phyloP scores from a whole-genome alignment of 2,797 vertebrate genomes.

The Trematomus bernacchii region DNA sequence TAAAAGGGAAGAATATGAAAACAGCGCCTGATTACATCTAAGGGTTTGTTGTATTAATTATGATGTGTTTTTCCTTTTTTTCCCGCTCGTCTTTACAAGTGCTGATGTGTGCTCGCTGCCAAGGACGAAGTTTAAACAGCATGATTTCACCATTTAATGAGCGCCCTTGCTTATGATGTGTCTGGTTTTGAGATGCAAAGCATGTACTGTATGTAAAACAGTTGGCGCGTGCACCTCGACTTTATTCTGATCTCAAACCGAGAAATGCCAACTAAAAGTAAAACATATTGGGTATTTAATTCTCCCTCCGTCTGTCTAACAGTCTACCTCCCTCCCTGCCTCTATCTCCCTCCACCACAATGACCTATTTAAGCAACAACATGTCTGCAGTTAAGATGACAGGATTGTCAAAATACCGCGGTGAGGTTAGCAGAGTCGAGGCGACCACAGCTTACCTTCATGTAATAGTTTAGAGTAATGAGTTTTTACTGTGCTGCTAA shows the following conservation, averaged over 20 bases:
- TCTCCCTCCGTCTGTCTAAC: constrained; percentile 32
- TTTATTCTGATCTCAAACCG: constrained; percentile 67
- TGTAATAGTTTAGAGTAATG: constrained; percentile 69
- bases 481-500: constrained; percentile 67
- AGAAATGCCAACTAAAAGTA: constrained; percentile 68
- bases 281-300: constrained; percentile 61
- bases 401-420: constrained; percentile 75
- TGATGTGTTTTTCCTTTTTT: constrained; percentile 62
- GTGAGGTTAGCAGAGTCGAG: constrained; percentile 65
- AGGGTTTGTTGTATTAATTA: constrained; percentile 83
- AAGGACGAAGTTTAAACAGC: constrained; percentile 83
- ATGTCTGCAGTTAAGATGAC: constrained; percentile 69
- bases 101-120: constrained; percentile 77
- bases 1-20: constrained; percentile 73
- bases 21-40: constrained; percentile 73
- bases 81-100: constrained; percentile 62
- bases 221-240: constrained; percentile 68
- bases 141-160: constrained; percentile 83
- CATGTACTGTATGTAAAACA: constrained; percentile 82
- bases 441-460: constrained; percentile 69
- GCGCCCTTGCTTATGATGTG: constrained; percentile 80
- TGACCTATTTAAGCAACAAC: constrained; percentile 78
- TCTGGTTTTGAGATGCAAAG: constrained; percentile 78
- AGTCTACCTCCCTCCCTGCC: constrained; percentile 24
- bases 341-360: constrained; percentile 68